Evolutionary conservation across 2,113 vertebrate genomes (phyloP), one percentile per base, ranked within the genome.

Genomic region (Phaethornis superciliosus): DNA sequence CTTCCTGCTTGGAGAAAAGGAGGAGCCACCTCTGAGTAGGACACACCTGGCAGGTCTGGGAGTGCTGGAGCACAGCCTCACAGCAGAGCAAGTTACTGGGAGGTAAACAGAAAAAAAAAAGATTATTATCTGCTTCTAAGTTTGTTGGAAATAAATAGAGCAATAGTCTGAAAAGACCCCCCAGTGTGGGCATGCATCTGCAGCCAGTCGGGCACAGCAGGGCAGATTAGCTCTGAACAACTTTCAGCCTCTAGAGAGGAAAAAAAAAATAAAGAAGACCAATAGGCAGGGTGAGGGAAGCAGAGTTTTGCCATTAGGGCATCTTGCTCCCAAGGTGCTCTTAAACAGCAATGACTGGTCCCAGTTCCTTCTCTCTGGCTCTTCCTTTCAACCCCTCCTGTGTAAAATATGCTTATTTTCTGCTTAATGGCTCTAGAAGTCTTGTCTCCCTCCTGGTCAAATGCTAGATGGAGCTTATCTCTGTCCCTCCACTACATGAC

Each of bases 341-440:
- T 58, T 64, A 27, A 52, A 35, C 32, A 58, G 26, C 22, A 37
- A 32, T 37, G 27, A 44, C n/a, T 69, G 54, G 12, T 37, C n/a
- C 54, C 1, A 0, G 7, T 0, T 1, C n/a, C 54, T 10, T 11
- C 18, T 24, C 2, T 68, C 26, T 3, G 1, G n/a, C 32, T 37
- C 27, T 22, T 81, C 26, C 19, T 21, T 59, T 23, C 20, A 33
- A 23, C 21, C n/a, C n/a, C 13, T 59, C 20, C 21, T 9, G 13
- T 24, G 7, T 30, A 11, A 52, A 77, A 58, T 16, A 40, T 4
- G 23, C 17, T 54, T 47, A 40, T 81, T 58, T 87, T 87, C 42
- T 55, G 28, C 33, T 62, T 49, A 33, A 30, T 15, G 26, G 27
- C 26, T 81, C 56, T 52, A n/a, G 56, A 81, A 63, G 22, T 56